These are phyloP conservation scores for Austrofundulus limnaeus DNA, from an alignment of 2,113 vertebrate species.

Conservation along the genomic window DNA sequence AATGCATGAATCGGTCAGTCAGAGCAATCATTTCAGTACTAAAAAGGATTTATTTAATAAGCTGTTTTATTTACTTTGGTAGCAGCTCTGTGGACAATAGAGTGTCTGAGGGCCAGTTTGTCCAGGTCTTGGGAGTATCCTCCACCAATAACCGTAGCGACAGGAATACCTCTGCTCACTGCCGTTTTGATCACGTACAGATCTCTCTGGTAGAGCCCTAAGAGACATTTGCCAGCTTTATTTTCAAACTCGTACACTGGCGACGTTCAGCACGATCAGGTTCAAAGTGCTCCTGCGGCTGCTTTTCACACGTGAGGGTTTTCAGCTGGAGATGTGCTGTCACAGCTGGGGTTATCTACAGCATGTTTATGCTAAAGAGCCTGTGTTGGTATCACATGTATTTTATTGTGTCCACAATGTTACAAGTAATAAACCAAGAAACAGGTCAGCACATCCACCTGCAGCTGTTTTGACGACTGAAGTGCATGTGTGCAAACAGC, in stretches of 20 bases:
- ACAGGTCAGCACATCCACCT: not conserved
- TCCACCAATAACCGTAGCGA: constrained; percentile 68
- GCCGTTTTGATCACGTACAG: constrained; percentile 63
- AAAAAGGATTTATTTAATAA: not conserved
- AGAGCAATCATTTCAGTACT: not conserved
- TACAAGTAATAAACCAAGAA: not conserved
- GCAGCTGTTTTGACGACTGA: not conserved
- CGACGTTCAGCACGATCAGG: not conserved
- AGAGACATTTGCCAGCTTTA: not conserved
- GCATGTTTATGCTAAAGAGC: too few relatives aligned
- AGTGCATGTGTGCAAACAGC: not conserved
- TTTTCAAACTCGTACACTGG: not conserved
- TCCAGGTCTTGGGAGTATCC: constrained; percentile 66
- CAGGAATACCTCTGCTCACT: constrained; percentile 59
- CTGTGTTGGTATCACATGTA: too few relatives aligned
- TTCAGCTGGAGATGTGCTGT: not conserved
- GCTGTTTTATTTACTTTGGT: constrained; percentile 44
- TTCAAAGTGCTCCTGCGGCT: not conserved
- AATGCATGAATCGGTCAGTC: not conserved
- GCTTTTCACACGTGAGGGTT: not conserved
- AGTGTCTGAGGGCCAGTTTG: constrained; percentile 65
- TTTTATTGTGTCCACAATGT: too few relatives aligned
- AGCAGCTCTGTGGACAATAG: constrained; percentile 73
- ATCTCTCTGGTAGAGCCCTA: constrained; percentile 68
- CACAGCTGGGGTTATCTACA: not conserved